Evolutionary conservation across 2,888 invertebrate genomes (phyloP), one percentile per base, ranked within the genome.

Genomic region (Drosophila sordidapex): DNA sequence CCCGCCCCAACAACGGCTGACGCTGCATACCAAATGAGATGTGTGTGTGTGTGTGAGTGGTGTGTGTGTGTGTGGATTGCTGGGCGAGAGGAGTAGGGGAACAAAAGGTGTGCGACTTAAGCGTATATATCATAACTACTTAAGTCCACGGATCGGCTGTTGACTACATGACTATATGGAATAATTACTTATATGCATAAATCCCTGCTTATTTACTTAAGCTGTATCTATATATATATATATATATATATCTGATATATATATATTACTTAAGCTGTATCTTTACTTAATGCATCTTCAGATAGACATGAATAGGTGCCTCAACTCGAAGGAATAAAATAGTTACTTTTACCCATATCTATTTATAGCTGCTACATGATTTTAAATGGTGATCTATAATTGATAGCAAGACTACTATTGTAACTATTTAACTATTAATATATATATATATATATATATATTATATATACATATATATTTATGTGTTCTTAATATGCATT

Each of bases 1-100:
- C 65, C 58, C 69, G 31, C 51, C 66, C 69, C 57, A 53, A 21
- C 73, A 73, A 68, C 66, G 72, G 76, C 79, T 72, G 71, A 76
- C 77, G 78, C 69, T 78, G 88, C 85, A 90, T 89, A 90, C 88
- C 57, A 82, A 90, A 89, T 90, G 81, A 88, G 87, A 73, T 80
- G 76, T 74, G 79, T 58, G 79, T 25, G 40, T 25, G 40, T 2
- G n/a, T 2, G 40, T n/a, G n/a, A 5, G 21, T 1, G n/a, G 21
- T 7, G 31, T 31, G 31, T 4, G 38, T 18, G 18, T 38, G 10
- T 8, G 18, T 38, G 18, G 43, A 21, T 7, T 43, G 3, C 21
- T 46, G 21, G 18, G 38, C 7, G 13, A 36, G 11, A 15, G 43
- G 25, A 8, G 38, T 2, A 52, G 6, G 6, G 6, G 5, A 36